Evolutionary conservation across 1,140 invertebrate genomes (phyloP).

Genomic region (Vanessa atalanta): DNA sequence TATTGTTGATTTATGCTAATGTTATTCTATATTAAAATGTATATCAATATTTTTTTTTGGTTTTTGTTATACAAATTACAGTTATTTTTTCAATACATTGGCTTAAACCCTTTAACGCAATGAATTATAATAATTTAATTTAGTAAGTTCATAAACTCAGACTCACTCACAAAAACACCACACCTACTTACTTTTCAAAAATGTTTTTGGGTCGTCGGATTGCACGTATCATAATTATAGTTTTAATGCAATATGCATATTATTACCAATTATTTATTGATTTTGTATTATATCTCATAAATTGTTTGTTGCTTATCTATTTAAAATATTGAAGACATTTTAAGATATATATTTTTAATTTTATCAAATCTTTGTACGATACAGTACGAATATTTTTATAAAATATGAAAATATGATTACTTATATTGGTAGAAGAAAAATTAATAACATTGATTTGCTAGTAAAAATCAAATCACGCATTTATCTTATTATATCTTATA

Average conservation of each 20-base stretch:
- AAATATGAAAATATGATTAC: too few species aligned
- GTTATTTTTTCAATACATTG: too few species aligned
- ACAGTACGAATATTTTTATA: too few species aligned
- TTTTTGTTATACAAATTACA: too few species aligned
- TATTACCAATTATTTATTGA: neutral
- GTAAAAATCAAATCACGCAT: too few species aligned
- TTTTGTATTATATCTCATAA: neutral
- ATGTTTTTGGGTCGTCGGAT: conserved; percentile 11
- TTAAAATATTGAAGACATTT: neutral
- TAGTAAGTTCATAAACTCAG: neutral
- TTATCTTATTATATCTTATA: too few species aligned
- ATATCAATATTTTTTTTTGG: too few species aligned
- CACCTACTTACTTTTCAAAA: conserved; percentile 14
- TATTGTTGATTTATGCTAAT: conserved; percentile 18
- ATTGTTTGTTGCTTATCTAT: neutral
- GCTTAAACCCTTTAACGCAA: too few species aligned
- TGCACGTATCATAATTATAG: neutral
- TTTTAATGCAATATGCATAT: conserved; percentile 1
- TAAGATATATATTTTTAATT: neutral
- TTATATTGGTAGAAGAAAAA: too few species aligned
- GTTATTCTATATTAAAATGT: conserved; percentile 2
- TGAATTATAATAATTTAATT: neutral
- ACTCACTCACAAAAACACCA: neutral
- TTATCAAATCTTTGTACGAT: too few species aligned
- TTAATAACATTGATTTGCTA: too few species aligned